Percentiles rank a stretch among this genome's conserved stretches.
Conservation (phyloP, 2,797 vertebrate species). For the Holocentrus rufus region DNA sequence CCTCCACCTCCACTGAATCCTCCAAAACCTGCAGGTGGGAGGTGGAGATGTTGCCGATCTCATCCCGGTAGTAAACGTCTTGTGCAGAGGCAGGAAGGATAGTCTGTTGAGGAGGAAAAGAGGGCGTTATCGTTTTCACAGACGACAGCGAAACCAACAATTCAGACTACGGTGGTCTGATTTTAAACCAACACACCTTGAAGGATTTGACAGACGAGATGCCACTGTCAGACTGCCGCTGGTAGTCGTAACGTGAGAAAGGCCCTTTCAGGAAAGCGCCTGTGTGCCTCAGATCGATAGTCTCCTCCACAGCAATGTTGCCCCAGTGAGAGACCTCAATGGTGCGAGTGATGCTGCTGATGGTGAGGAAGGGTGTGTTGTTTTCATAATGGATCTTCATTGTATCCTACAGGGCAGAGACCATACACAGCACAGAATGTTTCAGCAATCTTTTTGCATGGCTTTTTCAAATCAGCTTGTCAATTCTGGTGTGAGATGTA, state of each 20-base stretch:
- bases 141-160: not conserved
- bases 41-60: constrained; percentile 99
- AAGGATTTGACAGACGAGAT: constrained; percentile 99
- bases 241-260: constrained; percentile 98
- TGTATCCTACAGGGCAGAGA: constrained; percentile 81
- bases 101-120: constrained; percentile 81
- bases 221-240: constrained; percentile 97
- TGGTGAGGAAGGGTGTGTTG: constrained; percentile 95
- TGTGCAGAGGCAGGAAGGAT: constrained; percentile 98
- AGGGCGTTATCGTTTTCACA: not conserved
- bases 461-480: not conserved
- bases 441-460: not conserved
- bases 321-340: constrained; percentile 99
- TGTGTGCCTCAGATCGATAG: constrained; percentile 94
- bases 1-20: constrained; percentile 98
- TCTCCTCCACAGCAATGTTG: constrained; percentile 98
- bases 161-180: not conserved
- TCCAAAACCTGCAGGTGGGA: constrained; percentile 96
- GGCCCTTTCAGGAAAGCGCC: constrained; percentile 94
- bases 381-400: constrained; percentile 98
- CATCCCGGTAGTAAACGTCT: constrained; percentile 97
- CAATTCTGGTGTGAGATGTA: constrained; percentile 52
- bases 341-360: constrained; percentile 91
- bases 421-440: not conserved
- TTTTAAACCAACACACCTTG: constrained; percentile 82